Conservation (phyloP, 1,140 invertebrate genomes). For the Drosophila pandora region DNA sequence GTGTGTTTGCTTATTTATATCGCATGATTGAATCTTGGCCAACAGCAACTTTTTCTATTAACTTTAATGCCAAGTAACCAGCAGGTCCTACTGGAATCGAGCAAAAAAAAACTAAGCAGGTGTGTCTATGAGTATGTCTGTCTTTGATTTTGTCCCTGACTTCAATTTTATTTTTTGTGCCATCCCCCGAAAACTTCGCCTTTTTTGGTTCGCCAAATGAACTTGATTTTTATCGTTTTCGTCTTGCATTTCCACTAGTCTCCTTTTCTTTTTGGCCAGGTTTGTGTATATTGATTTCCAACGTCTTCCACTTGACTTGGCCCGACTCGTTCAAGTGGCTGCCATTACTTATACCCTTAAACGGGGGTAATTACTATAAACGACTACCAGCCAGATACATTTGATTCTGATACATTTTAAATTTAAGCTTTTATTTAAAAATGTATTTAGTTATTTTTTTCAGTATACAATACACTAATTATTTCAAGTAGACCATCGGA, state of each 20-base stretch:
- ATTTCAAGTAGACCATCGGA: slow-evolving; percentile 13
- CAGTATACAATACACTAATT: background rate
- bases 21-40: slow-evolving; percentile 82
- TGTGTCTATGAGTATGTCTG: slow-evolving; percentile 36
- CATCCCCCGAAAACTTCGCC: slow-evolving; percentile 2
- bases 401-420: background rate
- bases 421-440: background rate
- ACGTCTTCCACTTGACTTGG: slow-evolving; percentile 64
- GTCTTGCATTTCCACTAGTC: slow-evolving; percentile 22
- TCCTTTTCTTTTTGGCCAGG: slow-evolving; percentile 1
- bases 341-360: slow-evolving; percentile 55
- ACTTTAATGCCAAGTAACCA: slow-evolving; percentile 74
- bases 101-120: slow-evolving; percentile 50
- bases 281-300: slow-evolving; percentile 70
- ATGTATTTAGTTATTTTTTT: background rate
- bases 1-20: slow-evolving; percentile 74
- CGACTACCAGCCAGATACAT: background rate
- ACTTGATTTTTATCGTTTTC: slow-evolving; percentile 80
- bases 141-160: slow-evolving; percentile 32
- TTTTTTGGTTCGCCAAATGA: slow-evolving; percentile 69
- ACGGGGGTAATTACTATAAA: slow-evolving; percentile 34
- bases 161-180: slow-evolving; percentile 26
- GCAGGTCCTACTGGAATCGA: slow-evolving; percentile 14
- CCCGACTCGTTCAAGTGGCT: slow-evolving; percentile 68
- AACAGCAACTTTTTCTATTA: slow-evolving; percentile 82